These are phyloP conservation scores for Hylaea fasciaria DNA, from an alignment of 2,888 invertebrate species.

Conservation along the genomic window DNA sequence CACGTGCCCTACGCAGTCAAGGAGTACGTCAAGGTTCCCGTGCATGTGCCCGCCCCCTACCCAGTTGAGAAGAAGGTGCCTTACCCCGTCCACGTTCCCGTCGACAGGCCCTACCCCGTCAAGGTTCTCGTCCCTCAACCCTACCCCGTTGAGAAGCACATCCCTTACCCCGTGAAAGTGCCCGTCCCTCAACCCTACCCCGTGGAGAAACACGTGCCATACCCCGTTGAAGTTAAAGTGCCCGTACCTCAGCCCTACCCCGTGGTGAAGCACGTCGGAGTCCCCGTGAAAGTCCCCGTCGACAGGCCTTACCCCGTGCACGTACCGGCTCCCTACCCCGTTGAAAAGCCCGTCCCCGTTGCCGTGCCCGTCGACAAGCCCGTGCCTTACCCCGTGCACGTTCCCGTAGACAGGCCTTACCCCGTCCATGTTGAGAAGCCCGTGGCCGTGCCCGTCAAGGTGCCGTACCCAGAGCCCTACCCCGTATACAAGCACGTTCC, in stretches of 20 bases:
- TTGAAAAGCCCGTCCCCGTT: conserved; percentile 86
- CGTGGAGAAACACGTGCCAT: conserved; percentile 90
- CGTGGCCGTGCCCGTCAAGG: conserved; percentile 82
- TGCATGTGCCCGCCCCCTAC: conserved; percentile 90
- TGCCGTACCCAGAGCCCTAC: conserved; percentile 84
- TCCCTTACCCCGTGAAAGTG: conserved; percentile 90
- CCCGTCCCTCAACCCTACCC: conserved; percentile 91
- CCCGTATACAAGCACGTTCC: conserved; percentile 88
- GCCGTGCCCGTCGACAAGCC: conserved; percentile 87
- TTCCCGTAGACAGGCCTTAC: conserved; percentile 86
- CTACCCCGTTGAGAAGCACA: conserved; percentile 91
- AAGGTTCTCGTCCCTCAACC: conserved; percentile 92
- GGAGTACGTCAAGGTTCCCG: conserved; percentile 91
- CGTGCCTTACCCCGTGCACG: conserved; percentile 86
- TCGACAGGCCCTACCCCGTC: conserved; percentile 91
- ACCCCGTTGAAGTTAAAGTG: conserved; percentile 90
- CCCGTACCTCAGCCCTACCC: conserved; percentile 91
- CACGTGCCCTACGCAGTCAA: conserved; percentile 90
- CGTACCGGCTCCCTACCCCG: conserved; percentile 85
- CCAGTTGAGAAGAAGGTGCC: conserved; percentile 92
- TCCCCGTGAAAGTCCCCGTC: conserved; percentile 88
- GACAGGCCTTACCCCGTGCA: conserved; percentile 89
- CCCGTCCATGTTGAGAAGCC: conserved; percentile 83
- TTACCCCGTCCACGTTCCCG: conserved; percentile 88
- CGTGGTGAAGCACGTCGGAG: conserved; percentile 86